Evolutionary conservation across 2,797 vertebrate species (phyloP).

Genomic region (Halcyon chelicuti): DNA sequence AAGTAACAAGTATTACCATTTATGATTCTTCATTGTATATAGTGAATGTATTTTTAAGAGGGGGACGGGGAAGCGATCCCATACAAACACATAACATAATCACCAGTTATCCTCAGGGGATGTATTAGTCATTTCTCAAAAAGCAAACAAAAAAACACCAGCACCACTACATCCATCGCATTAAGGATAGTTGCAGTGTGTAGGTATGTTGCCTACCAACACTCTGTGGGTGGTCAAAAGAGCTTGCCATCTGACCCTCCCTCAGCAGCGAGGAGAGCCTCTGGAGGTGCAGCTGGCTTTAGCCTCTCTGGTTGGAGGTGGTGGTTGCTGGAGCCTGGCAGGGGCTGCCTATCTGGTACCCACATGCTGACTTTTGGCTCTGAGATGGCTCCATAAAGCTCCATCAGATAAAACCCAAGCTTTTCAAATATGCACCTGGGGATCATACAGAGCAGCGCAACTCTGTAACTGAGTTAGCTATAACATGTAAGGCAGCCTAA

Average conservation of each 20-base stretch:
- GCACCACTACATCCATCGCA: neutral
- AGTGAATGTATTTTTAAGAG: neutral
- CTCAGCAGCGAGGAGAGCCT: neutral
- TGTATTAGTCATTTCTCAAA: neutral
- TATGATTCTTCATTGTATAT: neutral
- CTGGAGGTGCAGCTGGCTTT: neutral
- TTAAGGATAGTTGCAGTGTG: neutral
- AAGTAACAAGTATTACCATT: neutral
- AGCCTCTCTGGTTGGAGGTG: neutral
- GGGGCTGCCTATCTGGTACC: neutral
- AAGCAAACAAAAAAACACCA: neutral
- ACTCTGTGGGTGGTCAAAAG: neutral
- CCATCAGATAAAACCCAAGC: neutral
- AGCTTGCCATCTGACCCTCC: neutral
- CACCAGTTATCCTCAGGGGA: neutral
- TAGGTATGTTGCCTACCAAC: neutral
- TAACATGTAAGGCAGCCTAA: neutral
- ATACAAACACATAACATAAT: neutral
- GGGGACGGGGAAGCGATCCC: neutral
- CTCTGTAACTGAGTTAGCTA: neutral
- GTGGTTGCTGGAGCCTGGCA: neutral
- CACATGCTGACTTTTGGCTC: neutral
- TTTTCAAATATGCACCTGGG: neutral
- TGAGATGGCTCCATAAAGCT: neutral
- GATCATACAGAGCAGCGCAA: constrained; percentile 7